Conservation (phyloP, 1,140 invertebrate genomes). For the Papilio polytes region DNA sequence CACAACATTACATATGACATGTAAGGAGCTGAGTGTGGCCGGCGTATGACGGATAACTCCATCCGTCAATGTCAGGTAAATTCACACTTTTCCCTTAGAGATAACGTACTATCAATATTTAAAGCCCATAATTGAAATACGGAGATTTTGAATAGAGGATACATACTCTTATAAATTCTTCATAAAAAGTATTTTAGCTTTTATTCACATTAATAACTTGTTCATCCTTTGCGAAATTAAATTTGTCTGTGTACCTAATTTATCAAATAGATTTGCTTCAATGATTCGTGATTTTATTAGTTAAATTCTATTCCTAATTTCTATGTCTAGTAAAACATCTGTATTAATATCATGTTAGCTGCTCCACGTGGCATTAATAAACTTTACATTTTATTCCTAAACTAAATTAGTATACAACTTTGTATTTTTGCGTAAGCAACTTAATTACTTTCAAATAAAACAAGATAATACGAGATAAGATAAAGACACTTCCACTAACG, state of each 20-base stretch:
- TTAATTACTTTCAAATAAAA: conserved; percentile 13
- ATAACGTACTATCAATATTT: conserved; percentile 2
- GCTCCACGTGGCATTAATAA: no score
- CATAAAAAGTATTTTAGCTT: background rate
- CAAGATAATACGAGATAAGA: background rate
- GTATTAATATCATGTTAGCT: no score
- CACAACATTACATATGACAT: background rate
- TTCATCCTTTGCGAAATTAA: no score
- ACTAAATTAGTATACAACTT: background rate
- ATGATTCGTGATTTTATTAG: no score
- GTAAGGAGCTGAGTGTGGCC: background rate
- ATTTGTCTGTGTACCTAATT: no score
- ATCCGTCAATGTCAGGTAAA: conserved; percentile 30
- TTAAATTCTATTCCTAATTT: no score
- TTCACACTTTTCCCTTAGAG: conserved; percentile 15
- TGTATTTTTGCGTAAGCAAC: background rate
- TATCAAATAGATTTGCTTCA: no score
- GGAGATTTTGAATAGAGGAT: background rate
- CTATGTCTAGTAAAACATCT: no score
- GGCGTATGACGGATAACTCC: background rate
- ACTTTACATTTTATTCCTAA: no score
- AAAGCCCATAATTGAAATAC: background rate
- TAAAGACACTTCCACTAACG: background rate
- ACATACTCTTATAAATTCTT: background rate
- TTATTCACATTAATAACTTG: no score